Percentiles rank a stretch among this genome's conserved stretches.
These are phyloP conservation scores for Paradoxurus hermaphroditus DNA, from an alignment of 2,113 vertebrate species.

Conservation along the genomic window DNA sequence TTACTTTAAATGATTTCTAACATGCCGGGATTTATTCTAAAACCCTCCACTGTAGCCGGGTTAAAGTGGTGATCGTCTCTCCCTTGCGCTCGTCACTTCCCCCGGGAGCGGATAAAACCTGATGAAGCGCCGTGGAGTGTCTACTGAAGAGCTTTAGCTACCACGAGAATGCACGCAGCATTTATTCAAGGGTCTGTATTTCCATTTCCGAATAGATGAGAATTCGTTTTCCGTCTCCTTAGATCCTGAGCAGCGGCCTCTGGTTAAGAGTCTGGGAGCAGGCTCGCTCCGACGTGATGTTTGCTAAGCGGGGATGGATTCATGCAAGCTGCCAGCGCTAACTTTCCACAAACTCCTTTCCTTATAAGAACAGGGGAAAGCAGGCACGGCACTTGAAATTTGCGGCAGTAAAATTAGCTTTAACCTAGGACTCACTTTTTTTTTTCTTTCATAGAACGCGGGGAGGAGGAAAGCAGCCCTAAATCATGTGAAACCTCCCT, in stretches of 20 bases:
- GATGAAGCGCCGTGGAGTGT: constrained; percentile 7
- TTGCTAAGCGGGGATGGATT: not conserved
- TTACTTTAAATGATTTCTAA: constrained; percentile 24
- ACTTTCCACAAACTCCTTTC: constrained; percentile 39
- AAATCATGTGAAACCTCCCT: not conserved
- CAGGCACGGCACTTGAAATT: not conserved
- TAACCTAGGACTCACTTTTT: constrained; percentile 14
- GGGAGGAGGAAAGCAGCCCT: not conserved
- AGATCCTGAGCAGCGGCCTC: not conserved
- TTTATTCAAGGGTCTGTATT: constrained; percentile 14
- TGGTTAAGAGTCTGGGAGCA: not conserved
- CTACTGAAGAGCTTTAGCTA: not conserved
- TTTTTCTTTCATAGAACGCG: not conserved
- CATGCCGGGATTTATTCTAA: not conserved
- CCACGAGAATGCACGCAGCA: constrained; percentile 53
- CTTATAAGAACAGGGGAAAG: constrained; percentile 23
- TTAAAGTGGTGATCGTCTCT: not conserved
- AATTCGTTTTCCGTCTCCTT: not conserved
- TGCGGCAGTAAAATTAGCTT: constrained; percentile 39
- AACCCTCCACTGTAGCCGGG: not conserved
- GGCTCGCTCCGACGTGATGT: not conserved
- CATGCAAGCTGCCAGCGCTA: not conserved
- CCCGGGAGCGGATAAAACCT: constrained; percentile 29
- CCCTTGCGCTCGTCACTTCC: constrained; percentile 11
- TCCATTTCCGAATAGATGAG: constrained; percentile 28